Percentiles rank a stretch among this genome's conserved stretches.
phyloP scores from a whole-genome alignment of 1,140 invertebrate genomes.

The Tenebrio molitor region DNA sequence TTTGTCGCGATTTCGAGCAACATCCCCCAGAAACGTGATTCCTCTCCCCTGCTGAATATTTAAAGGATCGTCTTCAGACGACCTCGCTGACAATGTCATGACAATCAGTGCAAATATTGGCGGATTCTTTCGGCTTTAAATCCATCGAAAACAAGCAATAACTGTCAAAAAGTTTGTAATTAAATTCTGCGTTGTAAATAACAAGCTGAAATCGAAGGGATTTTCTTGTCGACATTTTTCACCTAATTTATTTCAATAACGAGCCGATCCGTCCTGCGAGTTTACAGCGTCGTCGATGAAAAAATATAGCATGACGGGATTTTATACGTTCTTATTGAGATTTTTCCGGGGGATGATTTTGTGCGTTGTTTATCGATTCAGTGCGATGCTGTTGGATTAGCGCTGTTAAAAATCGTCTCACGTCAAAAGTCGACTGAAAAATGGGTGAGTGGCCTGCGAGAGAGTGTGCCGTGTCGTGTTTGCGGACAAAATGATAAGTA shows the following conservation, averaged over 20 bases:
- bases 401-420: no score
- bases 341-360: background rate
- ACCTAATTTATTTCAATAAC: slow-evolving; percentile 29
- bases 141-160: slow-evolving; percentile 25
- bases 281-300: background rate
- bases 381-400: no score
- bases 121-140: background rate
- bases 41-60: no score
- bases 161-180: slow-evolving; percentile 37
- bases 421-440: no score
- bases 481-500: no score
- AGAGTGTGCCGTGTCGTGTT: no score
- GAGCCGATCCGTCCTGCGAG: background rate
- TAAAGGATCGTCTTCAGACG: background rate
- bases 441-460: no score
- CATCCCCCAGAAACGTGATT: no score
- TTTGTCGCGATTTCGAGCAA: no score
- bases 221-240: slow-evolving; percentile 19
- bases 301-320: background rate
- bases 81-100: background rate
- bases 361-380: no score
- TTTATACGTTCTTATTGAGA: background rate
- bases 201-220: slow-evolving; percentile 16
- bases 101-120: slow-evolving; percentile 1
- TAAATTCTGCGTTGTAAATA: slow-evolving; percentile 27